A percentile compares a stretch with the other conserved stretches of the same genome.
These are phyloP conservation scores for Amia ocellicauda DNA, from an alignment of 2,113 vertebrate species.

Conservation along the genomic window DNA sequence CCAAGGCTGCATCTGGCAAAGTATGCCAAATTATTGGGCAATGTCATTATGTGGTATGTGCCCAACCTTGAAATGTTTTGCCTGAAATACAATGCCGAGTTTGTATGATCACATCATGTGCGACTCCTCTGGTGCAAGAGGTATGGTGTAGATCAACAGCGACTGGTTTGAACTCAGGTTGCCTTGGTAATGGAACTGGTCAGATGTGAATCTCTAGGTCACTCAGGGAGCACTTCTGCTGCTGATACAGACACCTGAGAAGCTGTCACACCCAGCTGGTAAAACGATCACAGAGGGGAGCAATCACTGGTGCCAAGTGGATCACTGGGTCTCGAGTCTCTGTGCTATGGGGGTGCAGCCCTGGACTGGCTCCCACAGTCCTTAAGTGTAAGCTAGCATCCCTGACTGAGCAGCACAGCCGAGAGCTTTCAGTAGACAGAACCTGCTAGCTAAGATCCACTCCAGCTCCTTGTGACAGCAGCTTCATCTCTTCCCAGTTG, in stretches of 20 bases:
- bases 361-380: neutral
- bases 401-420: slow-evolving; percentile 13
- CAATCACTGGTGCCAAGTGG: slow-evolving; percentile 7
- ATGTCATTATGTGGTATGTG: too few species aligned
- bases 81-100: too few species aligned
- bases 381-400: neutral
- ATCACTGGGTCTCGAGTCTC: neutral
- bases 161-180: too few species aligned
- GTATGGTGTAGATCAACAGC: too few species aligned
- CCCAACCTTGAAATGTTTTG: too few species aligned
- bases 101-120: too few species aligned
- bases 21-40: too few species aligned
- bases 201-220: too few species aligned
- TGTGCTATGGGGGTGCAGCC: neutral
- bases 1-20: too few species aligned
- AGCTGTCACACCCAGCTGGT: slow-evolving; percentile 39
- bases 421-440: neutral
- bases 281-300: neutral
- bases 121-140: too few species aligned
- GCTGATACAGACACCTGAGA: neutral
- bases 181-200: too few species aligned
- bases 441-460: neutral
- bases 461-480: neutral
- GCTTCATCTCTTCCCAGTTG: neutral
- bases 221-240: too few species aligned